A percentile compares a stretch with the other conserved stretches of the same genome.
phyloP scores from a whole-genome alignment of 2,113 vertebrate genomes.

The Anarhynchus alexandrinus region DNA sequence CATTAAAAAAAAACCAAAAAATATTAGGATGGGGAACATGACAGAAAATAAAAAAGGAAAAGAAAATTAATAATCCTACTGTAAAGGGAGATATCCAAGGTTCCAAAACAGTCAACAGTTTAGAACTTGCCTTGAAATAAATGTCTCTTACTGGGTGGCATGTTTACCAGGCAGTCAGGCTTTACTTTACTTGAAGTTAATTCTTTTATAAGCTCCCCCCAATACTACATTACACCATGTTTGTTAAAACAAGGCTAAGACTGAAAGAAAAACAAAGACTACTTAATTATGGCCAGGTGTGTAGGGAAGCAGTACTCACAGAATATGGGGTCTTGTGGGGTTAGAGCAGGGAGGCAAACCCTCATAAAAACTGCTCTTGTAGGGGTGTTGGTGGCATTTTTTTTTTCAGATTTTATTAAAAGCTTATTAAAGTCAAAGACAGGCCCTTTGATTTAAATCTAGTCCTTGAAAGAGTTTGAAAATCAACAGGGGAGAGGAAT shows the following conservation, averaged over 20 bases:
- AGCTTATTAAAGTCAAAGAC: constrained; percentile 24
- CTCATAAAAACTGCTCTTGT: constrained; percentile 5
- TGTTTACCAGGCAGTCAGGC: neutral
- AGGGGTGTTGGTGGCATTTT: neutral
- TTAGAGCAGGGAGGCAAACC: neutral
- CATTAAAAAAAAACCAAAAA: neutral
- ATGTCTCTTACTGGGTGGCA: neutral
- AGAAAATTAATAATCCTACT: neutral
- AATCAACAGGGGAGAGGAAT: neutral
- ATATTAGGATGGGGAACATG: neutral
- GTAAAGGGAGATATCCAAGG: neutral
- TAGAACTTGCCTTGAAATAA: neutral
- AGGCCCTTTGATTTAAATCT: constrained; percentile 19
- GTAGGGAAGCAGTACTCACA: neutral
- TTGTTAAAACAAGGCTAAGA: constrained; percentile 24
- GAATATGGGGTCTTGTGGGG: neutral
- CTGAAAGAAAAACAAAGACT: constrained; percentile 40
- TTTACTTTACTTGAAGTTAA: neutral
- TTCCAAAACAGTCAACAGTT: neutral
- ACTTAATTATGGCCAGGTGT: constrained; percentile 53
- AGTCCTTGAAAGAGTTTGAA: neutral
- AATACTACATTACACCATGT: neutral
- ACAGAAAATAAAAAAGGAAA: neutral
- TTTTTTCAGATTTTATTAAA: constrained; percentile 21
- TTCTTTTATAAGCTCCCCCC: constrained; percentile 21